These are phyloP conservation scores for Sinocyclocheilus grahami DNA, from an alignment of 2,113 vertebrate genomes.

Conservation along the genomic window DNA sequence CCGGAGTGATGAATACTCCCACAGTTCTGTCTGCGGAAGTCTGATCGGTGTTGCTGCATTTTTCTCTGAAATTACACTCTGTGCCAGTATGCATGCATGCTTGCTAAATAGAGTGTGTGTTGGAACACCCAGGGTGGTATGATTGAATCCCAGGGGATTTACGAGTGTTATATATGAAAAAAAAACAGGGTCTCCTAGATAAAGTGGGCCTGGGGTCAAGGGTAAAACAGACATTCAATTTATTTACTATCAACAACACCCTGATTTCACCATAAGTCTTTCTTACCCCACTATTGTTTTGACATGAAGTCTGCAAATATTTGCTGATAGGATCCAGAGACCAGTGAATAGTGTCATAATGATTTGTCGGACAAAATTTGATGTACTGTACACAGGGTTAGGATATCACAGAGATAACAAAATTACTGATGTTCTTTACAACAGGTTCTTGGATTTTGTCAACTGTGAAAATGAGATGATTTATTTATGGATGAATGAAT, in stretches of 20 bases:
- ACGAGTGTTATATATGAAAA: conserved; percentile 68
- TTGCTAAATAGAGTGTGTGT: conserved; percentile 15
- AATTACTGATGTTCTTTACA: background rate
- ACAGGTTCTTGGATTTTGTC: background rate
- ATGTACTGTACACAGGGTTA: conserved; percentile 72
- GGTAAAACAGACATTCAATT: conserved; percentile 76
- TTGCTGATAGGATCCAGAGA: conserved; percentile 80
- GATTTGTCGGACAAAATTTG: conserved; percentile 57
- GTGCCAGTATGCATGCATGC: conserved; percentile 15
- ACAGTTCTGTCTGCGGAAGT: background rate
- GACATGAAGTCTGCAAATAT: conserved; percentile 81
- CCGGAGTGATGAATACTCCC: background rate
- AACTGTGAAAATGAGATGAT: background rate
- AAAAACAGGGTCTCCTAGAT: conserved; percentile 71
- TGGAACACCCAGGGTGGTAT: conserved; percentile 9
- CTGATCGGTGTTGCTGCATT: conserved; percentile 21
- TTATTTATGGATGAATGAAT: no score
- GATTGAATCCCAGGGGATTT: conserved; percentile 65
- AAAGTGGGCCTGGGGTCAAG: conserved; percentile 68
- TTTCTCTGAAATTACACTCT: conserved; percentile 11
- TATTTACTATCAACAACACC: conserved; percentile 70
- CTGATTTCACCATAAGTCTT: conserved; percentile 71
- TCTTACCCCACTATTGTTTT: conserved; percentile 74
- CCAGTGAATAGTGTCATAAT: conserved; percentile 76
- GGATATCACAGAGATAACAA: background rate